Base-by-base conservation (phyloP, 2,113 vertebrate species). In the Marcusenius ussheri region DNA sequence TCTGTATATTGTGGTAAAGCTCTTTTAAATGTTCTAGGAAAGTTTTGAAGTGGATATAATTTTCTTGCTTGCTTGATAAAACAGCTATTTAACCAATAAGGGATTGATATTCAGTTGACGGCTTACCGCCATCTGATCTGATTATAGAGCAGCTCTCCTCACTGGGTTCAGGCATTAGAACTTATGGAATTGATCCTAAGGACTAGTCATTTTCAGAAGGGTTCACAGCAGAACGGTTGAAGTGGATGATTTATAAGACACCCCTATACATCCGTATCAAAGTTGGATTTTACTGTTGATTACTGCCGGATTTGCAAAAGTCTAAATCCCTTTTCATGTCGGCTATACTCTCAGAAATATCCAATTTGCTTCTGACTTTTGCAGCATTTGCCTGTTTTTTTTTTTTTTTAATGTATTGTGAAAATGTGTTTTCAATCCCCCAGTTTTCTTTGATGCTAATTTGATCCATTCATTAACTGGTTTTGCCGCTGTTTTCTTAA, bases 401-500 rank as follows among this genome's bases (percentile, higher is more conserved):
- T 92, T 91, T 92, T 91, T 87, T 89, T 87, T 89, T 89, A 88
- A 90, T 47, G 91, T 90, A 91, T 92, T 91, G 92, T 87, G 90
- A 92, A 92, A 92, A 92, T 92, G 85, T 93, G 92, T 92, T 93
- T 92, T 80, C 88, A 93, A 93, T 93, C 90, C 77, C 50, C 62
- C 49, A 70, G 86, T n/a, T 35, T 88, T 91, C 92, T 94, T 94
- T 94, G 93, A 93, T 93, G 92, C 77, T 94, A 93, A 94, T 94
- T 91, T 94, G 90, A 92, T 94, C 93, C 92, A 93, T 93, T 93
- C 89, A 93, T 93, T 94, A 93, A 92, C 92, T 89, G 83, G 90
- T 92, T 91, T 92, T 92, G 92, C 91, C 90, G 87, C 92, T 87
- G 89, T 46, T 90, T 90, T 90, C 89, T 85, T 85, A 89, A 88